Percentiles rank a stretch among this genome's conserved stretches.
phyloP scores from a whole-genome alignment of 2,113 vertebrate genomes.

The Arenaria interpres region DNA sequence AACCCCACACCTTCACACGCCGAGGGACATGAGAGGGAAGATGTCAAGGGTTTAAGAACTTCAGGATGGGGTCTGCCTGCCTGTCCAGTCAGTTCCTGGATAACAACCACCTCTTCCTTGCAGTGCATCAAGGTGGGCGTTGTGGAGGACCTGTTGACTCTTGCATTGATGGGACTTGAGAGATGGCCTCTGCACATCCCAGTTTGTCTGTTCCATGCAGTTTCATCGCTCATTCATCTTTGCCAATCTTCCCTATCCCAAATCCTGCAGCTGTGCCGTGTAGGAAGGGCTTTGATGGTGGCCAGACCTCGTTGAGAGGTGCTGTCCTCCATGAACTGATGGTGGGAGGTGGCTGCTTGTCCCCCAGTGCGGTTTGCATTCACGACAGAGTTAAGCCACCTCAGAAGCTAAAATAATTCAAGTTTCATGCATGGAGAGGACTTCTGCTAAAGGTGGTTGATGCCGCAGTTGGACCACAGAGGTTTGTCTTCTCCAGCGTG shows the following conservation, averaged over 20 bases:
- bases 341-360: neutral
- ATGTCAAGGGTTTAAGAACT: neutral
- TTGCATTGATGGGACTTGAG: neutral
- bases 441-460: neutral
- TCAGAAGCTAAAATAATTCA: neutral
- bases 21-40: accelerated
- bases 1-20: neutral
- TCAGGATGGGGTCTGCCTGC: neutral
- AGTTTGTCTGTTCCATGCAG: neutral
- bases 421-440: neutral
- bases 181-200: neutral
- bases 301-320: neutral
- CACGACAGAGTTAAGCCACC: neutral
- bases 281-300: neutral
- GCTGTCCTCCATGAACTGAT: neutral
- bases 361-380: neutral
- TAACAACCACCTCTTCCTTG: neutral
- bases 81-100: neutral
- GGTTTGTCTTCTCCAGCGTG: neutral
- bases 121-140: neutral
- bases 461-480: neutral
- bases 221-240: neutral
- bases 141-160: neutral
- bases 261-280: neutral
- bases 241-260: neutral